Evolutionary conservation across 2,888 invertebrate genomes (phyloP).

Genomic region (Alcis repandata): DNA sequence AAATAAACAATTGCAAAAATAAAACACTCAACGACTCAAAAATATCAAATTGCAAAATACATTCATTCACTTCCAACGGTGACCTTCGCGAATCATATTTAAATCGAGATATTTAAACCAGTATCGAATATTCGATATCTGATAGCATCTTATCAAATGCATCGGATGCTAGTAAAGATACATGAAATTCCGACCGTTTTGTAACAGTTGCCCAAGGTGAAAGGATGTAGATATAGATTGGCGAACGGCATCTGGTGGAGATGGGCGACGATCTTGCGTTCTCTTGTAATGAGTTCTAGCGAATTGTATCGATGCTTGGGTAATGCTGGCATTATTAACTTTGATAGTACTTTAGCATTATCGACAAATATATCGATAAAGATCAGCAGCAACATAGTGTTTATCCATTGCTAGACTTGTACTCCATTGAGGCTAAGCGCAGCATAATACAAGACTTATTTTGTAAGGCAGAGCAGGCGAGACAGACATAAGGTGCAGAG

Average conservation of each 20-base stretch:
- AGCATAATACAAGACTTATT: no score
- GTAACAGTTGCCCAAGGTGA: conserved; percentile 50
- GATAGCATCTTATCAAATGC: conserved; percentile 25
- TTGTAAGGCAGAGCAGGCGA: no score
- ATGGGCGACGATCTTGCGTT: conserved; percentile 5
- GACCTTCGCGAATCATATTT: conserved; percentile 12
- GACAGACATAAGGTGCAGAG: no score
- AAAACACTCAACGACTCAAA: neutral
- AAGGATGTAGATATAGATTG: conserved; percentile 49
- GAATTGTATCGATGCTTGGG: neutral
- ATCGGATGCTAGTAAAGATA: conserved; percentile 43
- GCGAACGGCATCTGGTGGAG: conserved; percentile 17
- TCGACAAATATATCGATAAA: no score
- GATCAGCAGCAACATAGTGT: no score
- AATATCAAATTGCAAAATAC: conserved; percentile 5
- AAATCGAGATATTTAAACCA: conserved; percentile 27
- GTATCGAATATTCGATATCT: conserved; percentile 19
- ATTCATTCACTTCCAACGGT: conserved; percentile 5
- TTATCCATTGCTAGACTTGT: no score
- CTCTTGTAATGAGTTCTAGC: conserved; percentile 14
- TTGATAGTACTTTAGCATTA: neutral
- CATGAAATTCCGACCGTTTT: conserved; percentile 51
- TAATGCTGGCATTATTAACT: neutral
- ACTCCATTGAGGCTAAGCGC: no score
- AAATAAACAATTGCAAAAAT: neutral